Conservation (phyloP, 1,140 invertebrate genomes). For the Capitella teleta region DNA sequence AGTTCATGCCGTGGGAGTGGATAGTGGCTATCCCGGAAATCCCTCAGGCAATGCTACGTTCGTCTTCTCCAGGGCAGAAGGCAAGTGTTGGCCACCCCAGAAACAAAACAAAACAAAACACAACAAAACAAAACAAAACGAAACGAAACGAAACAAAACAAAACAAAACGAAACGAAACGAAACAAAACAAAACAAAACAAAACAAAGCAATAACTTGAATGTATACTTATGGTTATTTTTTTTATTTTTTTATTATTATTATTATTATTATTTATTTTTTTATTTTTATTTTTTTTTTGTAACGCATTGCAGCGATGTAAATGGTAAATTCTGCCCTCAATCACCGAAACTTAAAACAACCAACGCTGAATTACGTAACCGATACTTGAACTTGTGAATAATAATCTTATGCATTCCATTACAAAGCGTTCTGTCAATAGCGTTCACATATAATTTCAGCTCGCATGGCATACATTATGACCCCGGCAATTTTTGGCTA, state of each 20-base stretch:
- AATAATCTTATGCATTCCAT: too few species aligned
- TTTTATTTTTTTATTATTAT: not conserved
- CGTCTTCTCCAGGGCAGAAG: not conserved
- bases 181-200: not conserved
- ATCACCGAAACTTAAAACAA: too few species aligned
- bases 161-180: not conserved
- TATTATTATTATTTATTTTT: not conserved
- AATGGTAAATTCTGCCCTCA: too few species aligned
- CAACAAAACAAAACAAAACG: not conserved
- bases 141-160: not conserved
- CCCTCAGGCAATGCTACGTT: not conserved
- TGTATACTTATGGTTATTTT: not conserved
- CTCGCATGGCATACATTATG: too few species aligned
- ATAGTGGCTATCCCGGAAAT: not conserved
- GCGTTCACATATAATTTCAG: too few species aligned
- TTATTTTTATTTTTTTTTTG: too few species aligned
- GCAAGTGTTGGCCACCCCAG: not conserved
- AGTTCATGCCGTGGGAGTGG: not conserved
- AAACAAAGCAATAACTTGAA: not conserved
- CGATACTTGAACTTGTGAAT: too few species aligned
- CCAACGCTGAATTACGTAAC: too few species aligned
- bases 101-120: not conserved
- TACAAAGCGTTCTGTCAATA: too few species aligned
- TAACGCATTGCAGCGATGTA: too few species aligned
- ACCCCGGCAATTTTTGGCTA: too few species aligned